These are phyloP conservation scores for Cataglyphis livida DNA, from an alignment of 2,888 invertebrate species.

Conservation along the genomic window DNA sequence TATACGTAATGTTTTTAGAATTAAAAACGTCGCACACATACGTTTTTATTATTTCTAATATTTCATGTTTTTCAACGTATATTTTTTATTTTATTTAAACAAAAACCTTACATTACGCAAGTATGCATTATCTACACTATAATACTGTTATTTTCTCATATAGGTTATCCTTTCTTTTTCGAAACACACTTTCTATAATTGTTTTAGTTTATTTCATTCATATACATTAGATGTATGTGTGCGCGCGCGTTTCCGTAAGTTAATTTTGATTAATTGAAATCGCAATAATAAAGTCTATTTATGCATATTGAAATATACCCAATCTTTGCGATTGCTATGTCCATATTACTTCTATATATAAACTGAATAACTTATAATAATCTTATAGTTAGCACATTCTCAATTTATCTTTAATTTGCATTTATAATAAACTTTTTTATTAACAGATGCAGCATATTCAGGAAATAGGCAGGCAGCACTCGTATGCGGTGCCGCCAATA, in stretches of 20 bases:
- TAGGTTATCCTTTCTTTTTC: slow-evolving; percentile 5
- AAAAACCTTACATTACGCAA: neutral
- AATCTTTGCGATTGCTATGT: neutral
- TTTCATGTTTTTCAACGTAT: slow-evolving; percentile 26
- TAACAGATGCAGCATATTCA: slow-evolving; percentile 48
- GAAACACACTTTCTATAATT: neutral
- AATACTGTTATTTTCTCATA: neutral
- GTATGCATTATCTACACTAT: neutral
- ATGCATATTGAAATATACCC: neutral
- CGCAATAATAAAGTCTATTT: neutral
- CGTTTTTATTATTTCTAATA: slow-evolving; percentile 54
- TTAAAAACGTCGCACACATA: slow-evolving; percentile 74
- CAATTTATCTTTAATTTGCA: neutral
- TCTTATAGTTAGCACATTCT: neutral
- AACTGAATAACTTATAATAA: neutral
- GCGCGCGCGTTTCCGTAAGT: neutral
- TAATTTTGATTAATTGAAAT: neutral
- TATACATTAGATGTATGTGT: neutral
- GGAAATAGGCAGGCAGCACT: slow-evolving; percentile 43
- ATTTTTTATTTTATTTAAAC: neutral
- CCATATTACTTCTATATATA: neutral
- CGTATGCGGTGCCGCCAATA: slow-evolving; percentile 48
- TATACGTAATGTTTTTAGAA: neutral
- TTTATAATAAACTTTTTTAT: neutral
- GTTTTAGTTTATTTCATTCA: neutral